phyloP scores from a whole-genome alignment of 2,888 invertebrate species.

The Agelastica alni region DNA sequence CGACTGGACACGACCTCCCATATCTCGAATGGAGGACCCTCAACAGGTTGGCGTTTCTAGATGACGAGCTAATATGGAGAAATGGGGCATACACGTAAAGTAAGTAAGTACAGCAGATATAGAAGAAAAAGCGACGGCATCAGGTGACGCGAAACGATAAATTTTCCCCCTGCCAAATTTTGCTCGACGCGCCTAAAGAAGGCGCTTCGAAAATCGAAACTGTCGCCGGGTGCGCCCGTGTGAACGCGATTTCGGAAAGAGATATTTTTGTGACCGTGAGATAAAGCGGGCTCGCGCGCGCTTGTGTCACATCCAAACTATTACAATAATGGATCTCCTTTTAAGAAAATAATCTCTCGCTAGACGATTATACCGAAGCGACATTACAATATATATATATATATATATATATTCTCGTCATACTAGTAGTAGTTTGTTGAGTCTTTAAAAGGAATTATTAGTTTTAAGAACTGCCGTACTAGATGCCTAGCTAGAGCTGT shows the following conservation, averaged over 20 bases:
- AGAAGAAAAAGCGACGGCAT: no score
- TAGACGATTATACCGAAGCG: constrained; percentile 25
- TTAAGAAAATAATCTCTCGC: constrained; percentile 27
- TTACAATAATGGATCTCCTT: constrained; percentile 29
- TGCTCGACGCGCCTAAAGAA: no score
- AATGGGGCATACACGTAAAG: no score
- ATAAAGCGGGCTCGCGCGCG: constrained; percentile 28
- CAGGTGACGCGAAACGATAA: no score
- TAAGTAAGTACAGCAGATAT: no score
- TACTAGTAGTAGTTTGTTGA: constrained; percentile 23
- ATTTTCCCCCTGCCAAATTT: no score
- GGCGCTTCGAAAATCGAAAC: no score
- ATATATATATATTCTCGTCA: constrained; percentile 27
- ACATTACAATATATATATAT: constrained; percentile 27
- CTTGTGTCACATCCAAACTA: constrained; percentile 26
- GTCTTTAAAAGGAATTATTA: constrained; percentile 27
- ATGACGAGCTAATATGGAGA: no score
- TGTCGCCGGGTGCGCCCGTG: neutral
- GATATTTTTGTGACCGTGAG: constrained; percentile 36
- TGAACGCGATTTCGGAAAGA: constrained; percentile 12
- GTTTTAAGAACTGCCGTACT: constrained; percentile 12
- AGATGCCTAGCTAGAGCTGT: neutral
- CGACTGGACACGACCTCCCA: no score
- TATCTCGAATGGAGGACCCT: no score
- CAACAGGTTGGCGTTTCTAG: no score